Base-by-base conservation (phyloP, 2,888 invertebrate species). In the Phlogophora meticulosa region DNA sequence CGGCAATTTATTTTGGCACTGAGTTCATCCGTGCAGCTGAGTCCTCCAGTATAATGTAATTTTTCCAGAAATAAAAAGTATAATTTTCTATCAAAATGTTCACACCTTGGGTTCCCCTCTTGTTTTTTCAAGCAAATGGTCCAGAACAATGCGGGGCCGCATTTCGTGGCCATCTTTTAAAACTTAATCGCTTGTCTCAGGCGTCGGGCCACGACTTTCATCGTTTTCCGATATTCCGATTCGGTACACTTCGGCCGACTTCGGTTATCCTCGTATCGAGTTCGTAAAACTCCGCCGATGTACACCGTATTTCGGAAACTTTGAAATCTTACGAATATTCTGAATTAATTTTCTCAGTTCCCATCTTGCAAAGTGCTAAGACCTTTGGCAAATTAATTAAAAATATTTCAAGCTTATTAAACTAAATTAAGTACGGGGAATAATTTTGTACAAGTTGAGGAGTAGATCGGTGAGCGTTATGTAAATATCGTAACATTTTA, bases 211-310 rank as follows among this genome's bases (percentile, higher is more conserved):
- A 61, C 74, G 64, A 76, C 65, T 67, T 83, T 85, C 84, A 87
- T 87, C 82, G 88, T 87, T 88, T 88, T 84, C 84, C 86, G 81
- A 88, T 88, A 88, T 85, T 85, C 76, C 76, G 55, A 78, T 82
- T 80, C 79, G 78, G 66, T 62, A 68, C 65, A 77, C 75, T 73
- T 76, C 76, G 73, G 36, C 13, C 17, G 59, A 66, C 53, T 73
- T 78, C 76, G 69, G 43, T 13, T 63, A 67, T 67, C 49, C 22
- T 22, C 65, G 62, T 66, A 57, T 64, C 49, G 51, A 32, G 45
- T 67, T 72, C 64, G 43, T 46, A 28, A 24, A 72, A 66, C 57
- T 77, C 62, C 62, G 49, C 17, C 40, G 43, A 63, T 61, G 60
- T 66, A 73, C 60, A 68, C 38, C 61, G 58, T 53, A 60, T 78